phyloP scores from a whole-genome alignment of 2,888 invertebrate genomes.

The Furcula furcula region DNA sequence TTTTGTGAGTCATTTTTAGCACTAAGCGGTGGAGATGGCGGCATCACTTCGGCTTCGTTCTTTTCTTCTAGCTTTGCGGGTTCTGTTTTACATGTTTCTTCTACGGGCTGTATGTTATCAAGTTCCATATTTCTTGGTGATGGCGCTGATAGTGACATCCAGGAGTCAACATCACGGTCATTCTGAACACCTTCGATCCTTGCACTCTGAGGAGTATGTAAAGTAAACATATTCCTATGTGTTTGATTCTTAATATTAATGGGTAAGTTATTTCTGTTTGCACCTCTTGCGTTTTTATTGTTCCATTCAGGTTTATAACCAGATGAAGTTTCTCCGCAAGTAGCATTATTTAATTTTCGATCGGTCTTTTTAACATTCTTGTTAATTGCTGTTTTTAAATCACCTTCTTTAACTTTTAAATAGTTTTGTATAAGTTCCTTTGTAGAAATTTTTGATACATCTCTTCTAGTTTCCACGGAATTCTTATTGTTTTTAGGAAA shows the following conservation, averaged over 20 bases:
- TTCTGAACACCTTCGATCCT: slow-evolving; percentile 66
- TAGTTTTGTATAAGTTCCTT: slow-evolving; percentile 74
- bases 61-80: slow-evolving; percentile 15
- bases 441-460: slow-evolving; percentile 67
- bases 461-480: slow-evolving; percentile 45
- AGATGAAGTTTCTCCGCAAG: slow-evolving; percentile 37
- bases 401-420: slow-evolving; percentile 69
- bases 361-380: slow-evolving; percentile 53
- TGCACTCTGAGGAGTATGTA: slow-evolving; percentile 57
- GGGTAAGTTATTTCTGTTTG: slow-evolving; percentile 34
- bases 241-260: slow-evolving; percentile 47
- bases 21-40: slow-evolving; percentile 5
- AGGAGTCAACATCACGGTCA: slow-evolving; percentile 74
- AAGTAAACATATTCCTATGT: slow-evolving; percentile 52
- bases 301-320: slow-evolving; percentile 59
- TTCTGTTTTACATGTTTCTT: slow-evolving; percentile 18
- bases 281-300: slow-evolving; percentile 44
- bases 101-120: slow-evolving; percentile 29
- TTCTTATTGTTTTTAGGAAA: slow-evolving; percentile 42
- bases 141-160: slow-evolving; percentile 72
- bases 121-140: slow-evolving; percentile 56
- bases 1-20: slow-evolving; percentile 32
- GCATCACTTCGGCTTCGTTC: slow-evolving; percentile 13
- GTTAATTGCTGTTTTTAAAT: slow-evolving; percentile 39
- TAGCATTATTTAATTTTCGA: slow-evolving; percentile 48